Percentiles rank a stretch among this genome's conserved stretches.
Conservation (phyloP, 2,113 vertebrate species). For the Bothrops jararaca region DNA sequence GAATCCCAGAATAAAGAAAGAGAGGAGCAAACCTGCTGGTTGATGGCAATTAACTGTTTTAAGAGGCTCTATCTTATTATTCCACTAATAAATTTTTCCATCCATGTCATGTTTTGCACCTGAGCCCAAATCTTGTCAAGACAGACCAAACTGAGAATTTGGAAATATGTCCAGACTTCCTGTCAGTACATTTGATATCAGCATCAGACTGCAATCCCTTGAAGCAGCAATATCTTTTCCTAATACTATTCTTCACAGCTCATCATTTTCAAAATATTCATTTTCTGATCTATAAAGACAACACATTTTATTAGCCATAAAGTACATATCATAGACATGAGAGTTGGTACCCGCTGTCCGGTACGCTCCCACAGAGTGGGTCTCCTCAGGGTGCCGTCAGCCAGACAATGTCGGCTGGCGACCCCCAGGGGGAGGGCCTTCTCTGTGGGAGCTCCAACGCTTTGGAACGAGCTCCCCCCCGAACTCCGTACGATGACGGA, state of each 20-base stretch:
- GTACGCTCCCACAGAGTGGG: too few species aligned
- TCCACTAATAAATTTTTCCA: background rate
- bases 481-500: too few species aligned
- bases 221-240: background rate
- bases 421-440: too few species aligned
- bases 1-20: background rate
- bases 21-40: background rate
- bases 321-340: background rate
- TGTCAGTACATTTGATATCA: background rate
- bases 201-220: background rate
- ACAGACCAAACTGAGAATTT: background rate
- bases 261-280: background rate
- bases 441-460: too few species aligned
- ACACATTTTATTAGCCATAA: background rate
- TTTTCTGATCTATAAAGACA: background rate
- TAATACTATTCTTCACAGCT: background rate
- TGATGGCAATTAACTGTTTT: background rate
- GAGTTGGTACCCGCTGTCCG: too few species aligned
- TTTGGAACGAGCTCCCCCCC: too few species aligned
- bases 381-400: too few species aligned
- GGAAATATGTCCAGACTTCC: background rate
- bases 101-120: background rate
- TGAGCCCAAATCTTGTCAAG: background rate
- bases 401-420: too few species aligned
- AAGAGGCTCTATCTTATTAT: background rate